Evolutionary conservation across 2,797 vertebrate genomes (phyloP).

Genomic region (Arvicola amphibius): DNA sequence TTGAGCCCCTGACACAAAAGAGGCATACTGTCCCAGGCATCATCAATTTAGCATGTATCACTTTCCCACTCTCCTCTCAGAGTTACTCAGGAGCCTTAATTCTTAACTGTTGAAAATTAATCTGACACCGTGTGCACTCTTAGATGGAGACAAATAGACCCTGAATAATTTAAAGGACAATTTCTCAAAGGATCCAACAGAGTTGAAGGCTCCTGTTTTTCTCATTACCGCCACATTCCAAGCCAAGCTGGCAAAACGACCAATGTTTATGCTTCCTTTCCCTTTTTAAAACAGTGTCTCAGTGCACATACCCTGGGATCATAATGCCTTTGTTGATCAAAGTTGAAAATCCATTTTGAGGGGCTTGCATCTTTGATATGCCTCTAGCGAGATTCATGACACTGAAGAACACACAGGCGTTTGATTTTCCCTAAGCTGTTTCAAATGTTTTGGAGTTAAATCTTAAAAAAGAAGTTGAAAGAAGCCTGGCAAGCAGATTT

Average conservation of each 20-base stretch:
- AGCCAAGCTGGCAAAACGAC: slow-evolving; percentile 37
- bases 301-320: background rate
- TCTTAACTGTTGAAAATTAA: slow-evolving; percentile 66
- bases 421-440: slow-evolving; percentile 20
- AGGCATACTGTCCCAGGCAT: slow-evolving; percentile 5
- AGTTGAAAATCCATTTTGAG: slow-evolving; percentile 52
- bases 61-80: slow-evolving; percentile 50
- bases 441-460: slow-evolving; percentile 10
- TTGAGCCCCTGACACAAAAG: slow-evolving; percentile 33
- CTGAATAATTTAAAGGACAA: slow-evolving; percentile 80
- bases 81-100: slow-evolving; percentile 48
- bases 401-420: slow-evolving; percentile 28
- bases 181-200: slow-evolving; percentile 66
- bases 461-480: background rate
- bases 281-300: slow-evolving; percentile 44
- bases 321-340: slow-evolving; percentile 60
- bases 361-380: slow-evolving; percentile 33
- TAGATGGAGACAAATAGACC: slow-evolving; percentile 62
- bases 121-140: background rate
- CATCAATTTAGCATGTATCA: slow-evolving; percentile 64
- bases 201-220: slow-evolving; percentile 67
- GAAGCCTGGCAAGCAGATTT: background rate
- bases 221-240: slow-evolving; percentile 52
- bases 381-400: slow-evolving; percentile 22
- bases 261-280: slow-evolving; percentile 51